Conservation (phyloP, 2,888 invertebrate species). For the Neoaliturus tenellus region DNA sequence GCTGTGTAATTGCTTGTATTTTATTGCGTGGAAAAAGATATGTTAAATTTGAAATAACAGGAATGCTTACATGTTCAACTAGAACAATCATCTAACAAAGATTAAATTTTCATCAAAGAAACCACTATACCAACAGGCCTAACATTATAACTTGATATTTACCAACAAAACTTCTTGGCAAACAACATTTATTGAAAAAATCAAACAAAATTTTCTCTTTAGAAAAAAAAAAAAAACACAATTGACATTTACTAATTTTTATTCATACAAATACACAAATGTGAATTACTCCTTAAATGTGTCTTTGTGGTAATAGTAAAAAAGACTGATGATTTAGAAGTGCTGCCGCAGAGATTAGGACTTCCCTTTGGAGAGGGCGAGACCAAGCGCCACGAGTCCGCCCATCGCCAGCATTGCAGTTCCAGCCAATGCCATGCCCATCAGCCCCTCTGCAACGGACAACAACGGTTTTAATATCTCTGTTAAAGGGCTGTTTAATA, state of each 20-base stretch:
- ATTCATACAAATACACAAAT: neutral
- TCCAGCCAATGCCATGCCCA: conserved; percentile 93
- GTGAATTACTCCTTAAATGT: neutral
- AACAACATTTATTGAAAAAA: neutral
- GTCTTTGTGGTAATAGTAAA: neutral
- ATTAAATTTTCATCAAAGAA: too few relatives aligned
- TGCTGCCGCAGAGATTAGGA: neutral
- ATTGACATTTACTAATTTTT: neutral
- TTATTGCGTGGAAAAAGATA: too few relatives aligned
- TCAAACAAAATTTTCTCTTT: neutral
- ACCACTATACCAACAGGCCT: too few relatives aligned
- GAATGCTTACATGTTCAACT: too few relatives aligned
- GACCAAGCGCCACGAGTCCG: conserved; percentile 88
- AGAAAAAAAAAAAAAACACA: neutral
- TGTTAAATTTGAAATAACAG: too few relatives aligned
- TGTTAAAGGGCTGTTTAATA: too few relatives aligned
- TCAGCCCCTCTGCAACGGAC: conserved; percentile 82
- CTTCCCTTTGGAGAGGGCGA: conserved; percentile 79
- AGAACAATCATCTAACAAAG: too few relatives aligned
- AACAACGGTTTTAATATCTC: conserved; percentile 60
- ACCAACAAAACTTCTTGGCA: too few relatives aligned
- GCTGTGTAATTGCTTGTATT: too few relatives aligned
- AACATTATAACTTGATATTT: too few relatives aligned
- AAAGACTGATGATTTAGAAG: conserved; percentile 18
- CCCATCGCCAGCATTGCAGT: conserved; percentile 91